Evolutionary conservation across 2,797 vertebrate genomes (phyloP).

Genomic region (Coregonus ussuriensis): DNA sequence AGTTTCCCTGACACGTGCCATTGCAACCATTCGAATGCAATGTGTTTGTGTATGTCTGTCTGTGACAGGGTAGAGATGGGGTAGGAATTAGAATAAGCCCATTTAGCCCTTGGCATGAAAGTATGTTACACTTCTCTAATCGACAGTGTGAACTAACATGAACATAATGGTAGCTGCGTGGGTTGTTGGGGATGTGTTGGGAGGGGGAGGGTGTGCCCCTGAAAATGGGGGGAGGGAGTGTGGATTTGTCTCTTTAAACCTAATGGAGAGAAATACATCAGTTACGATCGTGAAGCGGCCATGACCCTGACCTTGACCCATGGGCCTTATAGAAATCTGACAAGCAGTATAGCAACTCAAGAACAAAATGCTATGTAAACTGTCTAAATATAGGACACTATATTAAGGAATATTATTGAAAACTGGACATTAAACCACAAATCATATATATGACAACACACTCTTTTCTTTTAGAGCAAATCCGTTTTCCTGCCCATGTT

Average conservation of each 20-base stretch:
- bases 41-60: conserved; percentile 65
- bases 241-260: conserved; percentile 71
- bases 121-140: conserved; percentile 74
- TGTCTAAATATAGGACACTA: not conserved
- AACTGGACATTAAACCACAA: conserved; percentile 9
- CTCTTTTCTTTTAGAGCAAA: conserved; percentile 16
- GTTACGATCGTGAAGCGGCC: conserved; percentile 61
- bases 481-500: conserved; percentile 16
- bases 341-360: conserved; percentile 45
- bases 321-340: conserved; percentile 61
- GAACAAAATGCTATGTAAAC: conserved; percentile 34
- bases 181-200: conserved; percentile 46
- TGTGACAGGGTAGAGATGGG: conserved; percentile 66
- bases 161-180: conserved; percentile 72
- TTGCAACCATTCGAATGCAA: conserved; percentile 63
- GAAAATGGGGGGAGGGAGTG: conserved; percentile 54
- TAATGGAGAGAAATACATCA: conserved; percentile 77
- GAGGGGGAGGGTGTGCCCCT: conserved; percentile 35
- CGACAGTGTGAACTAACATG: conserved; percentile 76
- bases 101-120: conserved; percentile 75
- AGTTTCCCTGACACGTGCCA: conserved; percentile 70
- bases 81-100: conserved; percentile 76
- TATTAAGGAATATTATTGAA: not conserved
- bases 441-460: not conserved
- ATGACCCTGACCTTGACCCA: conserved; percentile 62